These are phyloP conservation scores for Heliconius erato DNA, from an alignment of 2,888 invertebrate species.

Conservation along the genomic window DNA sequence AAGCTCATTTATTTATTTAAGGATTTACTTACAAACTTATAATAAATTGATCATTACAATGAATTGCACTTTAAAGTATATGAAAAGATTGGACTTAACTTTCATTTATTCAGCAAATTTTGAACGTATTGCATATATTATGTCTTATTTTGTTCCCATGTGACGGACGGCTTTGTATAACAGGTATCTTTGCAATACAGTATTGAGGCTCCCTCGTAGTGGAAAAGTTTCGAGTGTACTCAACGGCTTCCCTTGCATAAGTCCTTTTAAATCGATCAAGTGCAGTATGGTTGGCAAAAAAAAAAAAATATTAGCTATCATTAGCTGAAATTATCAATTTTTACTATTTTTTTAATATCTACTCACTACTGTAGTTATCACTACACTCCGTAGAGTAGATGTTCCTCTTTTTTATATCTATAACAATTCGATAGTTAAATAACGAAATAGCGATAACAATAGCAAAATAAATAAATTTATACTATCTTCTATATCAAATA, in stretches of 20 bases:
- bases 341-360: not conserved
- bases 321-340: too few relatives aligned
- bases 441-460: too few relatives aligned
- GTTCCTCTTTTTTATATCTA: not conserved
- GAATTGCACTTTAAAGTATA: too few relatives aligned
- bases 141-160: not conserved
- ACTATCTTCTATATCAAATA: too few relatives aligned
- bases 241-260: conserved; percentile 42
- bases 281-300: conserved; percentile 34
- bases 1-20: too few relatives aligned
- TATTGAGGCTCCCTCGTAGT: conserved; percentile 33
- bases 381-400: not conserved
- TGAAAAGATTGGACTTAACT: not conserved
- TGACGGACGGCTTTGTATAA: conserved; percentile 5
- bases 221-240: conserved; percentile 42
- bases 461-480: too few relatives aligned
- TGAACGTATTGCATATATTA: not conserved
- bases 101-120: not conserved
- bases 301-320: not conserved
- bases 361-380: too few relatives aligned
- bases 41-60: too few relatives aligned
- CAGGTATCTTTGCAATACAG: conserved; percentile 31
- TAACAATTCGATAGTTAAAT: not conserved
- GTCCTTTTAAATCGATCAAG: conserved; percentile 44
- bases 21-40: too few relatives aligned